Conservation (phyloP, 2,113 vertebrate genomes). For the Myrmecobius fasciatus region DNA sequence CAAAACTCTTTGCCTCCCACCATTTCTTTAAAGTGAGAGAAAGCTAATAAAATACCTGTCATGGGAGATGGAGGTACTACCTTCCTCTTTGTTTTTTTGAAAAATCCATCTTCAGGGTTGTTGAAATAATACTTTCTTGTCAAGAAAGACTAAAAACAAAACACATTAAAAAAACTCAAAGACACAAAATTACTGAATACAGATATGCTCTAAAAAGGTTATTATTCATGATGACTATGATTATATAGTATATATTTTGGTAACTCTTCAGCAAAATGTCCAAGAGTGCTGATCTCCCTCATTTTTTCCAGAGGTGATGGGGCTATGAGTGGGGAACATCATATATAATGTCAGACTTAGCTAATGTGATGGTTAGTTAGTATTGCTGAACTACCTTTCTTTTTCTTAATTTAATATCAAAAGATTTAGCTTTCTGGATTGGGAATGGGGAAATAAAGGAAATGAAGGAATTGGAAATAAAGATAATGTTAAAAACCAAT, state of each 20-base stretch:
- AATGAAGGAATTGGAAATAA: not conserved
- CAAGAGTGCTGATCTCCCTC: not conserved
- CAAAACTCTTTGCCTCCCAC: not conserved
- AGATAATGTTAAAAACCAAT: not conserved
- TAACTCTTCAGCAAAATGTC: not conserved
- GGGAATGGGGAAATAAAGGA: not conserved
- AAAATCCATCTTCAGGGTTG: slow-evolving; percentile 99
- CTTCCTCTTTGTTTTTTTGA: slow-evolving; percentile 99
- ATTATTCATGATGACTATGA: not conserved
- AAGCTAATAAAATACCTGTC: slow-evolving; percentile 89
- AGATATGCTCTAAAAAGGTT: not conserved
- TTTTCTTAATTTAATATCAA: not conserved
- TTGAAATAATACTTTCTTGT: slow-evolving; percentile 99
- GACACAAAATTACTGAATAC: slow-evolving; percentile 30
- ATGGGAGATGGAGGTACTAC: slow-evolving; percentile 98
- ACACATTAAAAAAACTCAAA: slow-evolving; percentile 54
- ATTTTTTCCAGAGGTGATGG: not conserved
- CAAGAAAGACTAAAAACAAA: slow-evolving; percentile 92
- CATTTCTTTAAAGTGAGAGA: slow-evolving; percentile 30
- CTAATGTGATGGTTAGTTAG: not conserved
- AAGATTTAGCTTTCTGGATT: not conserved
- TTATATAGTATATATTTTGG: not conserved
- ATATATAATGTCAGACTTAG: not conserved
- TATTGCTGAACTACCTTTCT: not conserved
- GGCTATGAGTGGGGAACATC: not conserved